These are phyloP conservation scores for Arion vulgaris DNA, from an alignment of 1,140 invertebrate species.

Conservation along the genomic window DNA sequence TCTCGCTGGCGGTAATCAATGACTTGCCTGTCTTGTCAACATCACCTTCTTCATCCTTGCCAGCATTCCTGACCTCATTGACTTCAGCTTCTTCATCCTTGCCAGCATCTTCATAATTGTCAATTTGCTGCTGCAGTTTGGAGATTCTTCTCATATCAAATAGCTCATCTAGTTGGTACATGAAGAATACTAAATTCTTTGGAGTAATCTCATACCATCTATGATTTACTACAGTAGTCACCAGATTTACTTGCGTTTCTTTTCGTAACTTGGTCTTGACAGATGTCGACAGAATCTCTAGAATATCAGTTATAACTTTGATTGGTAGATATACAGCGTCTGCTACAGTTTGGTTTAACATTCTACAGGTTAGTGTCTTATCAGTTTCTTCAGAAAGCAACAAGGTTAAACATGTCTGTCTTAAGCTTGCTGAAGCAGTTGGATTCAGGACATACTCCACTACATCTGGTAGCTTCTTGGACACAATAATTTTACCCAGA, in stretches of 20 bases:
- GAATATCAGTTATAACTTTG: constrained; percentile 23
- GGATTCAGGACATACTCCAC: constrained; percentile 4
- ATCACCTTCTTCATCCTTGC: background rate
- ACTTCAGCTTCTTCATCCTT: background rate
- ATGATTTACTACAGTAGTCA: constrained; percentile 9
- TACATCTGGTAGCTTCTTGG: background rate
- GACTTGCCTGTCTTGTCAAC: background rate
- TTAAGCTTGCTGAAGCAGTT: background rate
- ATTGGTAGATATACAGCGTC: constrained; percentile 18
- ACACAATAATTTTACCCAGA: background rate
- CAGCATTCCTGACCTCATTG: too few relatives aligned
- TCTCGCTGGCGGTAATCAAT: background rate
- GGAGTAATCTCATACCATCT: constrained; percentile 25
- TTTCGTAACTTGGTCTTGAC: background rate
- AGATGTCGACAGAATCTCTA: constrained; percentile 1
- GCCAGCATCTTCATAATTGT: too few relatives aligned
- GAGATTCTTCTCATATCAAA: constrained; percentile 22
- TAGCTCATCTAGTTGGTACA: constrained; percentile 30
- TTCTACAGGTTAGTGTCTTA: background rate
- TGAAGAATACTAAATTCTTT: constrained; percentile 27
- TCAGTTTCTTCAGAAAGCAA: background rate
- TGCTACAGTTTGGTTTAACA: constrained; percentile 4
- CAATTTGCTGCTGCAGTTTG: background rate
- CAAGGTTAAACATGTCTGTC: background rate
- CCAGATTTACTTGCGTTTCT: background rate